A percentile compares a stretch with the other conserved stretches of the same genome.
Evolutionary conservation across 2,797 vertebrate genomes (phyloP).

Genomic region (Mionectes olivaceus): DNA sequence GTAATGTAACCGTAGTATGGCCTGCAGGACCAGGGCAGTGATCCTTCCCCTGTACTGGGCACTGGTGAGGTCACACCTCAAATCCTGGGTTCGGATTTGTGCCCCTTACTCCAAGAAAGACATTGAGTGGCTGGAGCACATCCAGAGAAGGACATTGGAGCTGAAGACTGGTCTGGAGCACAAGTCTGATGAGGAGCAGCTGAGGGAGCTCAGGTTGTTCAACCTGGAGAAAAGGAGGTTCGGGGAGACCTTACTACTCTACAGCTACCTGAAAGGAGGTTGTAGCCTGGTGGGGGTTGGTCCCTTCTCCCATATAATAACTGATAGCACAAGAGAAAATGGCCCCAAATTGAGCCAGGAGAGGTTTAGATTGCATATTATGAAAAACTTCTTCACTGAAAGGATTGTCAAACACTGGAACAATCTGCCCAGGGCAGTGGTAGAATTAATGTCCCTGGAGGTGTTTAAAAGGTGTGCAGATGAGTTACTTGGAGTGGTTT

Average conservation of each 20-base stretch:
- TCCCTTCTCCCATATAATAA: background rate
- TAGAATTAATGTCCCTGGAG: background rate
- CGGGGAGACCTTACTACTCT: fast-evolving
- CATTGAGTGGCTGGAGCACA: background rate
- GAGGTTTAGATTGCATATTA: background rate
- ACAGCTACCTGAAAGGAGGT: background rate
- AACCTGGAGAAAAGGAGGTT: background rate
- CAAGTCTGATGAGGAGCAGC: too few species aligned
- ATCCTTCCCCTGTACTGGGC: fast-evolving
- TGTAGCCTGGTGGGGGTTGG: too few species aligned
- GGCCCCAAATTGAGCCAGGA: background rate
- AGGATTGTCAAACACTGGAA: background rate
- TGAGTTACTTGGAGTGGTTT: background rate
- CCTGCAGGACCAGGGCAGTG: background rate
- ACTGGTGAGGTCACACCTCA: too few species aligned
- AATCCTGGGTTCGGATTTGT: background rate
- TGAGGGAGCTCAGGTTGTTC: background rate
- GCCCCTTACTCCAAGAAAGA: background rate
- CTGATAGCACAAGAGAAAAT: fast-evolving
- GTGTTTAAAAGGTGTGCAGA: background rate
- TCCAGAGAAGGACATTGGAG: background rate
- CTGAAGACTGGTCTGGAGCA: background rate
- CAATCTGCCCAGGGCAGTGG: background rate
- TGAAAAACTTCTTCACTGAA: background rate
- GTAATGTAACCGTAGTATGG: too few species aligned